Percentiles rank a stretch among this genome's conserved stretches.
Conservation (phyloP, 92 coral and sea anemone species). For the Blastomussa wellsi region DNA sequence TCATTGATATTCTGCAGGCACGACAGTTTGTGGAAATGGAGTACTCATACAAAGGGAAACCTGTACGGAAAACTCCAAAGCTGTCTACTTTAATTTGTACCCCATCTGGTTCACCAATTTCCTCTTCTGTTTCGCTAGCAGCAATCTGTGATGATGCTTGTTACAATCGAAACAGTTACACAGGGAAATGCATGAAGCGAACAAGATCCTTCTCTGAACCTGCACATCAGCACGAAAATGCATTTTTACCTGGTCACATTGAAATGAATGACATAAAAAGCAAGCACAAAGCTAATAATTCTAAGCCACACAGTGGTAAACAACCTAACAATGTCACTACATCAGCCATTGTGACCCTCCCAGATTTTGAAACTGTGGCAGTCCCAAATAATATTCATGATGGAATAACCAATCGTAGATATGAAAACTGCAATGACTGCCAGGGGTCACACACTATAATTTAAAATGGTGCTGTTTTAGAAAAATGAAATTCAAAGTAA, state of each 20-base stretch:
- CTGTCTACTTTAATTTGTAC: slow-evolving; percentile 85
- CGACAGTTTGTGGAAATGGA: slow-evolving; percentile 98
- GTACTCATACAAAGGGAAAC: slow-evolving; percentile 89
- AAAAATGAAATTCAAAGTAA: slow-evolving; percentile 12
- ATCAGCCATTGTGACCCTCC: slow-evolving; percentile 88
- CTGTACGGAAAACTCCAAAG: slow-evolving; percentile 78
- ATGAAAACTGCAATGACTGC: slow-evolving; percentile 78
- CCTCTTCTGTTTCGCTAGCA: slow-evolving; percentile 89
- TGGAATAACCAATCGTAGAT: slow-evolving; percentile 51
- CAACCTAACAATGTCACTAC: slow-evolving; percentile 78
- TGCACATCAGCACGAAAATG: slow-evolving; percentile 81
- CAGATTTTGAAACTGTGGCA: slow-evolving; percentile 86
- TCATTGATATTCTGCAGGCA: slow-evolving; percentile 56
- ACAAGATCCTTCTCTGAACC: slow-evolving; percentile 90
- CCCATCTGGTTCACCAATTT: slow-evolving; percentile 95
- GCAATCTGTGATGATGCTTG: slow-evolving; percentile 87
- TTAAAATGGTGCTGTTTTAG: slow-evolving; percentile 28
- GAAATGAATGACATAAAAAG: slow-evolving; percentile 82
- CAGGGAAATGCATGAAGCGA: slow-evolving; percentile 87
- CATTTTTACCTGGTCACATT: slow-evolving; percentile 74
- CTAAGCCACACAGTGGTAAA: slow-evolving; percentile 61
- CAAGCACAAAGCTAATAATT: slow-evolving; percentile 60
- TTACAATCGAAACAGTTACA: slow-evolving; percentile 84
- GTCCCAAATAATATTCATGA: slow-evolving; percentile 89
- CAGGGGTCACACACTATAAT: slow-evolving; percentile 72